These are phyloP conservation scores for Drosophila quadrilineata DNA, from an alignment of 1,140 invertebrate genomes.

Conservation along the genomic window DNA sequence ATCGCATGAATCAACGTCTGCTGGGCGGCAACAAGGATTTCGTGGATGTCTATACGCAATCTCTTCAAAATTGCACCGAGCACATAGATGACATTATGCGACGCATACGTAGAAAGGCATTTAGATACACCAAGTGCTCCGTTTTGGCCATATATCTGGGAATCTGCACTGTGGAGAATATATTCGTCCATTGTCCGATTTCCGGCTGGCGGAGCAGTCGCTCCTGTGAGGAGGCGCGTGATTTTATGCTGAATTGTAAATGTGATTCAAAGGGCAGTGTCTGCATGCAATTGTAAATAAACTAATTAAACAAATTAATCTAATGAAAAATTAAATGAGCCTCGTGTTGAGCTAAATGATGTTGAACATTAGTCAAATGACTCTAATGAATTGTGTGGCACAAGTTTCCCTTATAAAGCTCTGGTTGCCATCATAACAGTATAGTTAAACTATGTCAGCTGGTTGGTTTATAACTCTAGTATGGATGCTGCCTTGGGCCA, in stretches of 20 bases:
- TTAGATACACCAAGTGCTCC: constrained; percentile 13
- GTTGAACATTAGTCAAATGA: too few relatives aligned
- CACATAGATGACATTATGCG: constrained; percentile 8
- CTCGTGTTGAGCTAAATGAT: neutral
- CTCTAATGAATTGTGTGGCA: too few relatives aligned
- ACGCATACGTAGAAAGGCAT: neutral
- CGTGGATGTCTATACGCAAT: constrained; percentile 20
- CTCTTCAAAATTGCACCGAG: constrained; percentile 36
- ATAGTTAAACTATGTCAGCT: too few relatives aligned
- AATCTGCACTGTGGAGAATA: constrained; percentile 30
- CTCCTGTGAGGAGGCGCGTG: constrained; percentile 30
- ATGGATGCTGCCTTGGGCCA: too few relatives aligned
- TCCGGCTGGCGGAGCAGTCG: constrained; percentile 37
- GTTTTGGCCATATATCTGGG: constrained; percentile 13
- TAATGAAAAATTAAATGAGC: neutral
- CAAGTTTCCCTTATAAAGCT: too few relatives aligned
- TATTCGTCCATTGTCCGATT: constrained; percentile 43
- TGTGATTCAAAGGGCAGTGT: neutral
- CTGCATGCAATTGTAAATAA: constrained; percentile 2
- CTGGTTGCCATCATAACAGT: too few relatives aligned
- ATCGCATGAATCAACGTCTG: constrained; percentile 25
- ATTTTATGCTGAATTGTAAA: constrained; percentile 38
- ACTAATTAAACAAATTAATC: neutral
- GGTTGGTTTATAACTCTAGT: too few relatives aligned
- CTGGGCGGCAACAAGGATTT: constrained; percentile 36